Percentiles rank a stretch among this genome's conserved stretches.
These are phyloP conservation scores for Drosophila stalkeri DNA, from an alignment of 2,888 invertebrate species.

Conservation along the genomic window DNA sequence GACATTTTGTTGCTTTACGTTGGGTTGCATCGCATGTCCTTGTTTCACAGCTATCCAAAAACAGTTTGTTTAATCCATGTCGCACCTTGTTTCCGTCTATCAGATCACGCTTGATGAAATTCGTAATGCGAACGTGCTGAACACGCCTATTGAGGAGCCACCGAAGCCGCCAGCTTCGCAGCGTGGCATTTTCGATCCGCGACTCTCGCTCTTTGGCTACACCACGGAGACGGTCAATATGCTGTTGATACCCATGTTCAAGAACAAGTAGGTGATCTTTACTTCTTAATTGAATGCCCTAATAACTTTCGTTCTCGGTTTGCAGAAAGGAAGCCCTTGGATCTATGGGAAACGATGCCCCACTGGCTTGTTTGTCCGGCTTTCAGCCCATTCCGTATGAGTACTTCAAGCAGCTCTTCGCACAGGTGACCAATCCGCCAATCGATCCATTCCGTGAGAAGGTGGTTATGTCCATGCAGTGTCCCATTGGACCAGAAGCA, in stretches of 20 bases:
- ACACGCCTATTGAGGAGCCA: slow-evolving; percentile 55
- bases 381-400: slow-evolving; percentile 98
- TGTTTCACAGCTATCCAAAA: slow-evolving; percentile 1
- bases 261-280: slow-evolving; percentile 90
- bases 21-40: slow-evolving; percentile 46
- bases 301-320: neutral
- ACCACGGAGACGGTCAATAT: slow-evolving; percentile 97
- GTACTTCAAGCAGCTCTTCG: slow-evolving; percentile 99
- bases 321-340: slow-evolving; percentile 98
- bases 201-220: slow-evolving; percentile 96
- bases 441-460: slow-evolving; percentile 99
- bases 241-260: slow-evolving; percentile 97
- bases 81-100: neutral
- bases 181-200: slow-evolving; percentile 90
- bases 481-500: slow-evolving; percentile 98
- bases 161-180: slow-evolving; percentile 81
- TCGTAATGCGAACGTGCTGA: slow-evolving; percentile 87
- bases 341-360: slow-evolving; percentile 99
- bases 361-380: slow-evolving; percentile 97
- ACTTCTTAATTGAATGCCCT: fast-evolving
- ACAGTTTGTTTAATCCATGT: slow-evolving; percentile 2
- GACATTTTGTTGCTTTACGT: slow-evolving; percentile 24
- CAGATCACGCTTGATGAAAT: slow-evolving; percentile 94
- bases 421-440: slow-evolving; percentile 99
- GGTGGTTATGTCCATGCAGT: slow-evolving; percentile 98